Base-by-base conservation (phyloP, 2,888 invertebrate genomes). In the Macrosiphum euphorbiae region DNA sequence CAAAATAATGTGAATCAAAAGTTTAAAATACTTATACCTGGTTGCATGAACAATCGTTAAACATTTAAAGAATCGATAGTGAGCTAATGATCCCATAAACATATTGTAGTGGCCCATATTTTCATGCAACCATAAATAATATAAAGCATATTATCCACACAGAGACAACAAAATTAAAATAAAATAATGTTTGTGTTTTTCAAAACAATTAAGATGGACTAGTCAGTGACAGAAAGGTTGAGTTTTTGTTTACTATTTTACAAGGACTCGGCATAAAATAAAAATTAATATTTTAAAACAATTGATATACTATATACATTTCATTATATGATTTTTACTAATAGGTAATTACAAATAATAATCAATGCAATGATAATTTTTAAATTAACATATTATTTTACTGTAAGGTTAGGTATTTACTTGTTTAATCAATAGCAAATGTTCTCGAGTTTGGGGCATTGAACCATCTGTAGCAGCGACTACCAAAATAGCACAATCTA, bases 381-480 rank as follows among this genome's bases (percentile, higher is more conserved):
- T 41, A 78, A 35, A n/a, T n/a, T 67, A n/a, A 67, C 1, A 16
- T 35, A 67, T 67, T n/a, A 16, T n/a, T 16, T 8, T 35, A 78
- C 16, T 20, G 2, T 20, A 35, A 78, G 67, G 35, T 67, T 10
- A n/a, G n/a, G 11, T 44, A 61, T 58, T 89, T 86, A 88, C 92
- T 96, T 99, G 99, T 96, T 99, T 99, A 26, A 99, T 99, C 67
- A 99, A 97, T 44, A 99, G 96, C 95, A 99, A 97, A 96, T 99
- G 99, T 96, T 99, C 99, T 92, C 98, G 97, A 0, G 99, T 99
- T 96, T 99, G 99, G 0, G 99, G 99, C 99, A 99, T 99, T n/a
- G 98, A 98, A 95, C 99, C 99, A 95, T 99, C 99, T 11, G 99
- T 99, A 2, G 99, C 99, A 0, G 99, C 99, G 0, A 99, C 99